phyloP scores from a whole-genome alignment of 1,140 invertebrate genomes.

The Oncopodura yosiiana region DNA sequence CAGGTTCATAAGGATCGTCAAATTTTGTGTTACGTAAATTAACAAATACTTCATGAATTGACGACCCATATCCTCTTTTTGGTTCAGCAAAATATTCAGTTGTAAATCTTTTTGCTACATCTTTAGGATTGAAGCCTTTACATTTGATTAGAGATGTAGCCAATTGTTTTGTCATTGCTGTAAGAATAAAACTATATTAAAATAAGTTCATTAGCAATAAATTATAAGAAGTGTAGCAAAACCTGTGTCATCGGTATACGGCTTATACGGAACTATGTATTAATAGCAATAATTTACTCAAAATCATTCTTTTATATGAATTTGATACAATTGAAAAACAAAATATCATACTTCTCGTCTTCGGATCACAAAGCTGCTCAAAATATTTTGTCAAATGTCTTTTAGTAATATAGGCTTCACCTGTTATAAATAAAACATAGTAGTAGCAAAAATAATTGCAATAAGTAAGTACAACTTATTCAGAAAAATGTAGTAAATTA shows the following conservation, averaged over 20 bases:
- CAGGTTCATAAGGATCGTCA: constrained; percentile 53
- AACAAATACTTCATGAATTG: constrained; percentile 54
- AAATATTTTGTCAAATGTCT: constrained; percentile 50
- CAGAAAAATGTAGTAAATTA: too few relatives aligned
- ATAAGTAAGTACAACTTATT: too few relatives aligned
- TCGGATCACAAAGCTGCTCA: constrained; percentile 49
- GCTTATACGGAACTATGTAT: constrained; percentile 48
- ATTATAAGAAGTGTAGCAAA: too few relatives aligned
- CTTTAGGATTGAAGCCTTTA: constrained; percentile 46
- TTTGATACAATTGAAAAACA: neutral
- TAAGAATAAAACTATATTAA: too few relatives aligned
- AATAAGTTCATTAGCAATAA: too few relatives aligned
- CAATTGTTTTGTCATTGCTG: constrained; percentile 58
- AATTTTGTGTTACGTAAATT: constrained; percentile 50
- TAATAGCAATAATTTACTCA: constrained; percentile 13
- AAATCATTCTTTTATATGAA: constrained; percentile 4
- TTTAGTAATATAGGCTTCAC: constrained; percentile 44
- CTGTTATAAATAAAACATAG: too few relatives aligned
- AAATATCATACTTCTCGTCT: constrained; percentile 45
- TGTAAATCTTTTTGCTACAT: constrained; percentile 56
- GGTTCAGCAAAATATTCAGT: constrained; percentile 55
- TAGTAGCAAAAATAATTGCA: too few relatives aligned
- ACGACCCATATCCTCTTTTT: constrained; percentile 55
- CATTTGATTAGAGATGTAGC: constrained; percentile 54
- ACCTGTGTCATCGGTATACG: constrained; percentile 70